phyloP scores from a whole-genome alignment of 2,797 vertebrate species.

The Chrysocyon brachyurus region DNA sequence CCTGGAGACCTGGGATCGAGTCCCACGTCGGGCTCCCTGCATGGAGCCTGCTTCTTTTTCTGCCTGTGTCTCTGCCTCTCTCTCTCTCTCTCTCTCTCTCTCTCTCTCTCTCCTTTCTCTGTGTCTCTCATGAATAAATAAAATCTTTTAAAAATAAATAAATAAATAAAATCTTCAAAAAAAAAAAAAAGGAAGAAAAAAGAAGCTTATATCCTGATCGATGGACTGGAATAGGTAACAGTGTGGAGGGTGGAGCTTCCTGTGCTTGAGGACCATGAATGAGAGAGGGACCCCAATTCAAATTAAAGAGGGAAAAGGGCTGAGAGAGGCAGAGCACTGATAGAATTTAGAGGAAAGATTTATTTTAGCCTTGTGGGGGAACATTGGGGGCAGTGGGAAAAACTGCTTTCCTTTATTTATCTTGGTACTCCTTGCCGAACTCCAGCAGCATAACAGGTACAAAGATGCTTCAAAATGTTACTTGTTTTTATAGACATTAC shows the following conservation, averaged over 20 bases:
- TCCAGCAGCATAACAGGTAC: background rate
- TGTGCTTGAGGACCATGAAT: background rate
- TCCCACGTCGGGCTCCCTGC: too few species aligned
- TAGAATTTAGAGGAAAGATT: background rate
- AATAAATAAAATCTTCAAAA: too few species aligned
- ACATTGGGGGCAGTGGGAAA: too few species aligned
- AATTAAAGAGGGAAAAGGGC: background rate
- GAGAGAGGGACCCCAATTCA: background rate
- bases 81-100: too few species aligned
- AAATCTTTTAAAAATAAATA: too few species aligned
- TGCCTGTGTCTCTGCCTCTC: too few species aligned
- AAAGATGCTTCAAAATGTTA: background rate
- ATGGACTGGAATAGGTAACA: background rate
- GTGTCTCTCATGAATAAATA: too few species aligned
- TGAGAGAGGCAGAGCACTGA: background rate
- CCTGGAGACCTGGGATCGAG: too few species aligned
- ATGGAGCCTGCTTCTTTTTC: too few species aligned
- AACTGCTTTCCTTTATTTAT: slow-evolving; percentile 19
- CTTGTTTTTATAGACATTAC: background rate
- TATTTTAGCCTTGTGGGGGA: background rate
- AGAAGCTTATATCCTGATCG: background rate
- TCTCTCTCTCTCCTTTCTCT: too few species aligned
- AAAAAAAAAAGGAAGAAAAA: background rate
- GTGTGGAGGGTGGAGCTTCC: background rate
- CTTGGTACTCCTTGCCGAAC: background rate